Conservation (phyloP, 2,888 invertebrate genomes). For the Yponomeuta sedellus region DNA sequence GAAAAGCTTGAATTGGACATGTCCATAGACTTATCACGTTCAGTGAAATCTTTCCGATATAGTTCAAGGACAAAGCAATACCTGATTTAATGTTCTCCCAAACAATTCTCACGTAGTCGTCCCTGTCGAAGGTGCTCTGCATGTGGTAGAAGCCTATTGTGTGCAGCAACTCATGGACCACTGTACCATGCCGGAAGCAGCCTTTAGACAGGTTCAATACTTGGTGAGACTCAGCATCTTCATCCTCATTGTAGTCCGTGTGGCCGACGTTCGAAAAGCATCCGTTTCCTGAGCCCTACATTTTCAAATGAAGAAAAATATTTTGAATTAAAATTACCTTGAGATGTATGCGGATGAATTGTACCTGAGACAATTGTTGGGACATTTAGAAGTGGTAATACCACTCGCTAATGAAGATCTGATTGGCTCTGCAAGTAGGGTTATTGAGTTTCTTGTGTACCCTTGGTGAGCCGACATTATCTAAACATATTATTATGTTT, state of each 20-base stretch:
- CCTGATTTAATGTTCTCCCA: constrained; percentile 83
- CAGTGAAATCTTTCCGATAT: too few relatives aligned
- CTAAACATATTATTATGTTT: too few relatives aligned
- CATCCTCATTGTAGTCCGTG: constrained; percentile 29
- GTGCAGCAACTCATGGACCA: constrained; percentile 87
- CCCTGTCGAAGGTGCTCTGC: constrained; percentile 86
- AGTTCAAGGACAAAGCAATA: constrained; percentile 29
- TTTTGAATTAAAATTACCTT: too few relatives aligned
- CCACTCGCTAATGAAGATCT: too few relatives aligned
- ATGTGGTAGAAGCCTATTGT: constrained; percentile 90
- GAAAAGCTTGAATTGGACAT: too few relatives aligned
- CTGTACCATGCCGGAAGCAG: constrained; percentile 78
- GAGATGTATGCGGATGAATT: too few relatives aligned
- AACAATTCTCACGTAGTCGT: constrained; percentile 83
- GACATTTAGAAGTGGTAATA: too few relatives aligned
- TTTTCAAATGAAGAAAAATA: not conserved
- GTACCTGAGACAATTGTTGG: too few relatives aligned
- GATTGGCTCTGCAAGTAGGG: constrained; percentile 15
- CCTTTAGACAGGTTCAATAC: constrained; percentile 73
- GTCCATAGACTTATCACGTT: too few relatives aligned
- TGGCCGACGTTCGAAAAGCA: constrained; percentile 68
- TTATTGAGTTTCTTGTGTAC: too few relatives aligned
- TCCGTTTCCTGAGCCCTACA: constrained; percentile 84
- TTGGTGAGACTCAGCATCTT: constrained; percentile 43
- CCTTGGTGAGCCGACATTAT: too few relatives aligned